These are phyloP conservation scores for Ranitomeya variabilis DNA, from an alignment of 2,113 vertebrate species.

Conservation along the genomic window DNA sequence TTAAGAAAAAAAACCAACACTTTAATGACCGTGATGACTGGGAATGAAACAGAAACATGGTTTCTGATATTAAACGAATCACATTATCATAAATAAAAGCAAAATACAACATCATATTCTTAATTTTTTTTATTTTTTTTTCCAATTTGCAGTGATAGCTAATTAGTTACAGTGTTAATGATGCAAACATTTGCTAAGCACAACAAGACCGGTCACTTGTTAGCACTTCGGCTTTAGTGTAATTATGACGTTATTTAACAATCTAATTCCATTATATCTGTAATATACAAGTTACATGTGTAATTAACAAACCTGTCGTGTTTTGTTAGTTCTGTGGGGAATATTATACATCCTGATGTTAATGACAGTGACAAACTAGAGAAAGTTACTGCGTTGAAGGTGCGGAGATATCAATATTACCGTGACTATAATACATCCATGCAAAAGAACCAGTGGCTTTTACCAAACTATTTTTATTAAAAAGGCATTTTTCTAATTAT, in stretches of 20 bases:
- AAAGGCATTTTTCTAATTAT: constrained; percentile 3
- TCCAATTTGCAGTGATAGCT: constrained; percentile 82
- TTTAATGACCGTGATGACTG: not conserved
- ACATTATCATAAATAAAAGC: not conserved
- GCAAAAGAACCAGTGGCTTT: not conserved
- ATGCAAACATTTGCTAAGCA: constrained; percentile 86
- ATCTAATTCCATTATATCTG: constrained; percentile 53
- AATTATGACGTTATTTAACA: constrained; percentile 65
- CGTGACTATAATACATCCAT: constrained; percentile 13
- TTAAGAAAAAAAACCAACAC: no score
- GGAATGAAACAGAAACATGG: not conserved
- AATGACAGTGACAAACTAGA: not conserved
- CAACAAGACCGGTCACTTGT: constrained; percentile 81
- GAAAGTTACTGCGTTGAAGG: not conserved
- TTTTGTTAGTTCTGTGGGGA: not conserved
- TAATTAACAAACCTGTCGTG: not conserved
- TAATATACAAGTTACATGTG: not conserved
- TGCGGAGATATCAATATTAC: constrained; percentile 20
- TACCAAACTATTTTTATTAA: not conserved
- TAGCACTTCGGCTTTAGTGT: not conserved
- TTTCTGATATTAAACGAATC: not conserved
- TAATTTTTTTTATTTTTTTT: constrained; percentile 78
- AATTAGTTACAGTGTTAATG: constrained; percentile 81
- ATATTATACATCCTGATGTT: constrained; percentile 4
- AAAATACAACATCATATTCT: not conserved